phyloP scores from a whole-genome alignment of 2,113 vertebrate species.

The Notarius lentiginosus region DNA sequence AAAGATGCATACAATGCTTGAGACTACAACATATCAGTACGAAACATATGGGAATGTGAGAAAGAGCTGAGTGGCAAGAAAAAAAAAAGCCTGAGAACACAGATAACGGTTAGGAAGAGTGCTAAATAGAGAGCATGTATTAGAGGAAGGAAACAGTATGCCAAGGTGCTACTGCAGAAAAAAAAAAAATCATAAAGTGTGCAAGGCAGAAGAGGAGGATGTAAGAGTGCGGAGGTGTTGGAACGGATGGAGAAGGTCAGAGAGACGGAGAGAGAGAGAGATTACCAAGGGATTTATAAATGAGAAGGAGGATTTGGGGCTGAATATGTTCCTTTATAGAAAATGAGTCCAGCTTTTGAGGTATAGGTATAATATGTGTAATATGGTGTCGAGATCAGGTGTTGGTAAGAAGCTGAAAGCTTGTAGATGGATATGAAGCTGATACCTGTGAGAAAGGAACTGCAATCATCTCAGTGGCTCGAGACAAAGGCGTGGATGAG shows the following conservation, averaged over 20 bases:
- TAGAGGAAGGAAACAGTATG: not conserved
- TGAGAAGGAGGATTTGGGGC: constrained; percentile 27
- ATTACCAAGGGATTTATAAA: constrained; percentile 19
- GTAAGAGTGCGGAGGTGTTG: not conserved
- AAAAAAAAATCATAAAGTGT: not conserved
- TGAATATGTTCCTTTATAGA: constrained; percentile 20
- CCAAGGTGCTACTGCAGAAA: too few species aligned
- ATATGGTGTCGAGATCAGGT: constrained; percentile 14
- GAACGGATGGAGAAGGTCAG: constrained; percentile 19
- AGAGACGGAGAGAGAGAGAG: constrained; percentile 9
- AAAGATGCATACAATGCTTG: not conserved
- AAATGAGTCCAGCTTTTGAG: not conserved
- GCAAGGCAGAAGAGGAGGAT: constrained; percentile 5
- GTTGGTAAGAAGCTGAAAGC: constrained; percentile 13
- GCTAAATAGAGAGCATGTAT: not conserved
- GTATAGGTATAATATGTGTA: constrained; percentile 30
- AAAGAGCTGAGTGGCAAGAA: too few species aligned
- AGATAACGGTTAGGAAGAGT: not conserved
- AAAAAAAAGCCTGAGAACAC: not conserved
- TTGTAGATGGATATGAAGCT: not conserved
- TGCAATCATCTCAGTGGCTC: not conserved
- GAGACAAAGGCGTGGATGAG: constrained; percentile 3
- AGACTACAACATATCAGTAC: not conserved
- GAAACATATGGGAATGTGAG: not conserved
- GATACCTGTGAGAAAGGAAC: not conserved